These are phyloP conservation scores for Ardeotis arabs DNA, from an alignment of 2,113 vertebrate species.

Conservation along the genomic window DNA sequence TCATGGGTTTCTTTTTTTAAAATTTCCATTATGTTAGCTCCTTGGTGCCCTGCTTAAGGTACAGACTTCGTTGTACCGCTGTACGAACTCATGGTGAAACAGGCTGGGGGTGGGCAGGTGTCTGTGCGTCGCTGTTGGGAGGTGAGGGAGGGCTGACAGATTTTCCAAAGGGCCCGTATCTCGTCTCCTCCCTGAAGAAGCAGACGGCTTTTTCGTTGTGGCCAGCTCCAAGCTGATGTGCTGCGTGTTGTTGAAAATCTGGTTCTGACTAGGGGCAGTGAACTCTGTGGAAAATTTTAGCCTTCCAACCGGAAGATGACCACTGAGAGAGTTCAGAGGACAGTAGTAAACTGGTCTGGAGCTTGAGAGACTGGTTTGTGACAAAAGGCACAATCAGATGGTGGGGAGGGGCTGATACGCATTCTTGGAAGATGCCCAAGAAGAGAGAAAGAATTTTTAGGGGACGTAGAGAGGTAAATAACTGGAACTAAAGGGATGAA, in stretches of 20 bases:
- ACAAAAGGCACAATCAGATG: conserved; percentile 22
- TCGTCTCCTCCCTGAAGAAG: background rate
- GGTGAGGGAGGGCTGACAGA: background rate
- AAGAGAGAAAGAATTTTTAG: background rate
- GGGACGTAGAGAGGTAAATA: background rate
- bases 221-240: background rate
- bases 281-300: background rate
- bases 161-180: background rate
- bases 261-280: background rate
- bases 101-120: background rate
- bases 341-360: background rate
- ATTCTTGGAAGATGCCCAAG: background rate
- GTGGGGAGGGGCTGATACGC: background rate
- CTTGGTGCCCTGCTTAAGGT: background rate
- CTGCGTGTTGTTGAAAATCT: background rate
- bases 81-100: accelerated
- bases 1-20: background rate
- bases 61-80: background rate
- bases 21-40: background rate
- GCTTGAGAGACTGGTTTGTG: conserved; percentile 40
- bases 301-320: background rate
- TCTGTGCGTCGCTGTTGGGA: accelerated
- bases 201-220: background rate
- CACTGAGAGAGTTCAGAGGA: background rate
- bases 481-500: background rate